These are phyloP conservation scores for Pachydiplax longipennis DNA, from an alignment of 2,888 invertebrate species.

Conservation along the genomic window DNA sequence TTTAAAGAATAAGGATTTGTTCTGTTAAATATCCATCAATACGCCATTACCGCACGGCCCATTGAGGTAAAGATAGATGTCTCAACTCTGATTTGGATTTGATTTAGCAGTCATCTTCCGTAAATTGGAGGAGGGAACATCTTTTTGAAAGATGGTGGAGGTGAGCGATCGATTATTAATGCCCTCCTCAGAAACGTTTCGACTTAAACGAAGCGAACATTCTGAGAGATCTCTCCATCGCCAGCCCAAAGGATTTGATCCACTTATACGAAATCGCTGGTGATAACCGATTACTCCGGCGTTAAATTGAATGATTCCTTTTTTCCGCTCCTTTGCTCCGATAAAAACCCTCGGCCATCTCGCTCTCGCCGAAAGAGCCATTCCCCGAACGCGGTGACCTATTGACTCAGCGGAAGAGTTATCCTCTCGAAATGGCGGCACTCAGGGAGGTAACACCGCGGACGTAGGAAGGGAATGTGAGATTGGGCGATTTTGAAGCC, in stretches of 20 bases:
- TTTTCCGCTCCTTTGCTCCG: background rate
- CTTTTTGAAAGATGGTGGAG: no score
- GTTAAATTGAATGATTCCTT: background rate
- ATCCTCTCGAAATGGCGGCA: background rate
- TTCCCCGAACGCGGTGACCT: background rate
- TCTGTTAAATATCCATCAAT: no score
- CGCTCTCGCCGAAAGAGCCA: background rate
- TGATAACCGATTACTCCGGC: background rate
- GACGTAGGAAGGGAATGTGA: background rate
- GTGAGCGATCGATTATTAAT: background rate
- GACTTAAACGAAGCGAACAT: background rate
- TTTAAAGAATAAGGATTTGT: no score
- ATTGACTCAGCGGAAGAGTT: background rate
- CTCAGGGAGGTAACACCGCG: background rate
- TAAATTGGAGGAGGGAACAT: no score
- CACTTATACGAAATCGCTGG: background rate
- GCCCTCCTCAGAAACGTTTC: background rate
- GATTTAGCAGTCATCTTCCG: no score
- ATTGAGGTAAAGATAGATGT: no score
- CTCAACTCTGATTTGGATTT: no score
- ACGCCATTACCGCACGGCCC: no score
- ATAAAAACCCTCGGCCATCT: background rate
- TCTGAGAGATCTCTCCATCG: background rate
- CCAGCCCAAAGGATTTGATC: background rate
- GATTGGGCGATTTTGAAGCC: background rate